These are phyloP conservation scores for Melanotaenia boesemani DNA, from an alignment of 2,797 vertebrate genomes.

Conservation along the genomic window DNA sequence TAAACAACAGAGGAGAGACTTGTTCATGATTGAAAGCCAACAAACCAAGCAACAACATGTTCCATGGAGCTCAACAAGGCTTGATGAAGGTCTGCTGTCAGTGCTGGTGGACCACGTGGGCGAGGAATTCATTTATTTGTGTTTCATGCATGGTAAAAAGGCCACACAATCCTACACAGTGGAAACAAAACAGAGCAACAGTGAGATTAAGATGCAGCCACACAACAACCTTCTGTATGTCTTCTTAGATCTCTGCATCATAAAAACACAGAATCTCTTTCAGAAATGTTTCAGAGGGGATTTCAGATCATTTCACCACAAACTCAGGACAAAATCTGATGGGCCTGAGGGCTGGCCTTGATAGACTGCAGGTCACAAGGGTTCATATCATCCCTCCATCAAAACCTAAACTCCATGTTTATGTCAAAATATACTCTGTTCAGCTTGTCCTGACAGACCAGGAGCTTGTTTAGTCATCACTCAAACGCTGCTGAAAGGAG, in stretches of 20 bases:
- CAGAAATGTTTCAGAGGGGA: neutral
- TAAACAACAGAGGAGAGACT: constrained; percentile 1
- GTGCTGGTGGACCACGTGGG: constrained; percentile 22
- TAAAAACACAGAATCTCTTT: neutral
- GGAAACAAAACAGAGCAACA: constrained; percentile 42
- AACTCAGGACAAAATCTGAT: constrained; percentile 13
- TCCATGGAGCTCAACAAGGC: constrained; percentile 20
- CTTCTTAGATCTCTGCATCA: neutral
- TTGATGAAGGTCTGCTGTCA: constrained; percentile 3
- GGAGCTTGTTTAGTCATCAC: constrained; percentile 46
- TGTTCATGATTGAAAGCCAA: neutral
- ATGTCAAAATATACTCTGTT: constrained; percentile 53
- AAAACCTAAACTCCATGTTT: constrained; percentile 50
- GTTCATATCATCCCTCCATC: constrained; percentile 40
- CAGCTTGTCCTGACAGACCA: constrained; percentile 35
- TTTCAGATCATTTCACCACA: constrained; percentile 18
- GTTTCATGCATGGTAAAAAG: constrained; percentile 59
- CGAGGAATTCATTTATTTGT: constrained; percentile 31
- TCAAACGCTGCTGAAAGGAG: constrained; percentile 45
- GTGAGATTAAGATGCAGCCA: constrained; percentile 30
- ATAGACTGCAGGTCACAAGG: constrained; percentile 40
- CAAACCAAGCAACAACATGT: constrained; percentile 6
- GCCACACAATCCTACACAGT: constrained; percentile 46
- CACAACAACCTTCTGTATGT: constrained; percentile 6
- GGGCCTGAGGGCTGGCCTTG: neutral